Conservation (phyloP, 2,888 invertebrate species). For the Nemotelus nigrinus region DNA sequence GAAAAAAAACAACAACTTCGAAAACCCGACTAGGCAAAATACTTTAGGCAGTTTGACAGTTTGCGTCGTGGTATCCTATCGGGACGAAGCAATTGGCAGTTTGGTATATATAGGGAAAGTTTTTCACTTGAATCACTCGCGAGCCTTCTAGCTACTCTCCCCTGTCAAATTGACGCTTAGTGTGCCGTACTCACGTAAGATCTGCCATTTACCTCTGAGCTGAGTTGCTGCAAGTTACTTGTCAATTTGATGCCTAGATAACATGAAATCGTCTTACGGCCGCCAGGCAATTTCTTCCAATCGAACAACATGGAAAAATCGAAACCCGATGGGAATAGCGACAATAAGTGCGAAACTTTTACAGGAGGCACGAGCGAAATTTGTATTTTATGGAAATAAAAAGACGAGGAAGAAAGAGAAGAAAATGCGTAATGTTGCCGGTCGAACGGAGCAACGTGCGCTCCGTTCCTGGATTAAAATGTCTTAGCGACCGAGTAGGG, state of each 20-base stretch:
- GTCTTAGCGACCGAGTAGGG: not conserved
- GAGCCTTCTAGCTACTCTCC: not conserved
- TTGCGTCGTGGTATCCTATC: not conserved
- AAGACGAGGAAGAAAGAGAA: not conserved
- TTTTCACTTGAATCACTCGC: conserved; percentile 37
- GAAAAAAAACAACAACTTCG: too few species aligned
- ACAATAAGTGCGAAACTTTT: conserved; percentile 32
- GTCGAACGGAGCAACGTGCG: conserved; percentile 23
- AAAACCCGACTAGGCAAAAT: too few species aligned
- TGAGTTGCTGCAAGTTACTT: conserved; percentile 17
- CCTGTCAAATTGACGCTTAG: too few species aligned
- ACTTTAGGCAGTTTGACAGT: conserved; percentile 3
- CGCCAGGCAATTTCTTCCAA: conserved; percentile 21
- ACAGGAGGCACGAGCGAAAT: conserved; percentile 26
- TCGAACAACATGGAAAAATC: conserved; percentile 31
- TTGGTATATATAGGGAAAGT: conserved; percentile 12
- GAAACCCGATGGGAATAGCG: conserved; percentile 6
- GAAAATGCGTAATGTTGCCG: conserved; percentile 32
- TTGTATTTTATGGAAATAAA: conserved; percentile 38
- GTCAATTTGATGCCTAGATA: conserved; percentile 39
- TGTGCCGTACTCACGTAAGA: too few species aligned
- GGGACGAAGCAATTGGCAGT: conserved; percentile 25
- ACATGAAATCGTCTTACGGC: conserved; percentile 28
- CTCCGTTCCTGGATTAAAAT: conserved; percentile 17
- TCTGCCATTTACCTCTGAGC: too few species aligned